Evolutionary conservation across 2,888 invertebrate species (phyloP).

Genomic region (Eupelmus urozonus): DNA sequence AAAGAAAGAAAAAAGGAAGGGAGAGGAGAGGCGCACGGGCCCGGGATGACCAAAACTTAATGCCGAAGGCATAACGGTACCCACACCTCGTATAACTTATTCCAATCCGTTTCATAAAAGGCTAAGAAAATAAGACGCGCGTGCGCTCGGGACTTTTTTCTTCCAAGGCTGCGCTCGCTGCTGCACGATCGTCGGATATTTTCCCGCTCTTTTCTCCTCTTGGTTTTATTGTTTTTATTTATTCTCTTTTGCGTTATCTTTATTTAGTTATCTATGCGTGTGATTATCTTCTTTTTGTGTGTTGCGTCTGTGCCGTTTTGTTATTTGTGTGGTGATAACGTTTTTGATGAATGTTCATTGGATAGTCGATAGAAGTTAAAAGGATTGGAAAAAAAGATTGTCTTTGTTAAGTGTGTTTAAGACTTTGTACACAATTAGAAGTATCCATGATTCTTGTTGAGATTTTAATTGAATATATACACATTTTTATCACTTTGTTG

Average conservation of each 20-base stretch:
- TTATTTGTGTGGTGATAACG: neutral
- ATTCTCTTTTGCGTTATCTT: conserved; percentile 5
- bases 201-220: conserved; percentile 3
- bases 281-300: conserved; percentile 3
- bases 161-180: conserved; percentile 24
- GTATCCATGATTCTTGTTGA: too few relatives aligned
- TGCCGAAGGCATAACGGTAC: conserved; percentile 54
- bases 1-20: conserved; percentile 16
- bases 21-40: neutral
- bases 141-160: conserved; percentile 28
- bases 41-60: conserved; percentile 36
- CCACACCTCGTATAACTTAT: conserved; percentile 52
- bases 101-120: conserved; percentile 40
- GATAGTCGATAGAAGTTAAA: too few relatives aligned
- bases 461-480: neutral
- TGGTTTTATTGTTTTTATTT: conserved; percentile 15
- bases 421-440: too few relatives aligned
- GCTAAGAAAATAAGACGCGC: conserved; percentile 9
- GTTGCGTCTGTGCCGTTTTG: neutral
- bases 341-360: conserved; percentile 1
- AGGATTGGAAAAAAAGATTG: too few relatives aligned
- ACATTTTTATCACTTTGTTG: neutral
- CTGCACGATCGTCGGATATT: conserved; percentile 5
- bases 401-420: too few relatives aligned
- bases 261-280: conserved; percentile 18